Conservation (phyloP, 2,797 vertebrate species). For the Mormyrops boulengeri region DNA sequence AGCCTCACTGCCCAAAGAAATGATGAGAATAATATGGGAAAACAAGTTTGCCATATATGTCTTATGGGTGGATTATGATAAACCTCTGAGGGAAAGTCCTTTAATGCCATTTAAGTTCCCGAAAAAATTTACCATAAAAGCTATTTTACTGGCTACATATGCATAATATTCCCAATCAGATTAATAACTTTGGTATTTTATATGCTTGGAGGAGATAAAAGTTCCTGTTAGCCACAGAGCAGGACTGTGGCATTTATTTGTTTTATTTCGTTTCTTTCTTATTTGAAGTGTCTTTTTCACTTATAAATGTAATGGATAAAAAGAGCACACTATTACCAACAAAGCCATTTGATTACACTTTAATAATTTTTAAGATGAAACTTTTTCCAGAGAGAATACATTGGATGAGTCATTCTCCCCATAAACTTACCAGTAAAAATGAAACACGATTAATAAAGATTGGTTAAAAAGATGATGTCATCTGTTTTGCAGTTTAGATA, state of each 20-base stretch:
- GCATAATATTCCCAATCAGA: neutral
- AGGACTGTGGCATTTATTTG: neutral
- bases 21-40: neutral
- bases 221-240: neutral
- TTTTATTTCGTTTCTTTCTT: neutral
- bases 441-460: neutral
- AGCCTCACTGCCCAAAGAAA: neutral
- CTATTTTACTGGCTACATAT: neutral
- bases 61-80: neutral
- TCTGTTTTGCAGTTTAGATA: neutral
- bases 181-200: neutral
- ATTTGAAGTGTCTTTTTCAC: neutral
- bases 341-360: neutral
- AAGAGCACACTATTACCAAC: neutral
- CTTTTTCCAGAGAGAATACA: neutral
- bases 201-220: slow-evolving; percentile 10
- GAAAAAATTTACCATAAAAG: neutral
- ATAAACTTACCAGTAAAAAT: slow-evolving; percentile 3
- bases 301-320: neutral
- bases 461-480: neutral
- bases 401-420: neutral
- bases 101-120: neutral
- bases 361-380: neutral
- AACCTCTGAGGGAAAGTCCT: neutral
- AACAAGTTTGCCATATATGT: neutral